These are phyloP conservation scores for Rhinolophus ferrumequinum DNA, from an alignment of 2,113 vertebrate species.

Conservation along the genomic window DNA sequence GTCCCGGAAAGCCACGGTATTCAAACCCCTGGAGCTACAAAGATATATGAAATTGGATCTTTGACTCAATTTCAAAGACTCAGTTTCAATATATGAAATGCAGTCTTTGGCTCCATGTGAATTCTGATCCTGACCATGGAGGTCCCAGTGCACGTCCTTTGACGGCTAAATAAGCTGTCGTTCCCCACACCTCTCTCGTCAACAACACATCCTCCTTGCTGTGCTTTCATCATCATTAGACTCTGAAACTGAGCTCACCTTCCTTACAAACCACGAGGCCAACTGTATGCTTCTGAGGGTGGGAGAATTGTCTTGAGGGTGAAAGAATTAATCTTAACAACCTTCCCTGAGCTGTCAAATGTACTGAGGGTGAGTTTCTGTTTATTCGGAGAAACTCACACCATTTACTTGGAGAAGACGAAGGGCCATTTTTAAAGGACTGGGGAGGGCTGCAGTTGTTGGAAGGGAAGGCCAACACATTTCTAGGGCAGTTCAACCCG, in stretches of 20 bases:
- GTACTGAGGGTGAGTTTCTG: not conserved
- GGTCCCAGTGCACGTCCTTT: rapidly evolving
- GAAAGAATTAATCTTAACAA: not conserved
- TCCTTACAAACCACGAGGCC: not conserved
- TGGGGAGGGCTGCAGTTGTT: rapidly evolving
- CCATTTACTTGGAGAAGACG: not conserved
- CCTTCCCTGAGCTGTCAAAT: not conserved
- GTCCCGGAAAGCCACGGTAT: not conserved
- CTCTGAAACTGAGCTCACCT: not conserved
- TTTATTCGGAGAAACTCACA: not conserved
- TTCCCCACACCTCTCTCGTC: not conserved
- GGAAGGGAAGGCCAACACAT: too few relatives aligned
- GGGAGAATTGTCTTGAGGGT: not conserved
- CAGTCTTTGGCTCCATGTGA: not conserved
- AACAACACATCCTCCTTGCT: not conserved
- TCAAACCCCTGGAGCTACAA: not conserved
- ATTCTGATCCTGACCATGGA: not conserved
- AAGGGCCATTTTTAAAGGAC: not conserved
- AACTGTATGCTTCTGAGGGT: not conserved
- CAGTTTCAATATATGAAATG: not conserved
- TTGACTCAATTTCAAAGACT: not conserved
- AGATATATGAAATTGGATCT: not conserved
- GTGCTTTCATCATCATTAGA: not conserved
- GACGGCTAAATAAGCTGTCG: not conserved
- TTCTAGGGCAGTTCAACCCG: not conserved